These are phyloP conservation scores for Pseudoips prasinana DNA, from an alignment of 2,888 invertebrate species.

Conservation along the genomic window DNA sequence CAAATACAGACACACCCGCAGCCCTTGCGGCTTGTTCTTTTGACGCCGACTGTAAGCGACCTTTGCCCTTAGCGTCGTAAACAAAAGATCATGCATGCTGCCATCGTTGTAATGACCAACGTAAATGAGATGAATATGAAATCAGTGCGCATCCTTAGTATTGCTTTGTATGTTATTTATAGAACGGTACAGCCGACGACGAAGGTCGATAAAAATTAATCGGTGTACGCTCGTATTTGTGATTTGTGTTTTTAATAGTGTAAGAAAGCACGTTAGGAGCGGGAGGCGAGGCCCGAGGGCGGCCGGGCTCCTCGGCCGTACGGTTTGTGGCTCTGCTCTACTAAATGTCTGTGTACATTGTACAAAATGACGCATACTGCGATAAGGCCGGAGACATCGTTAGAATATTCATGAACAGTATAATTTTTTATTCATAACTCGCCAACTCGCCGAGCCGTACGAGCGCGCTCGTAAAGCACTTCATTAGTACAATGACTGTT, in stretches of 20 bases:
- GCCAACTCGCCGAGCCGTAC: slow-evolving; percentile 3
- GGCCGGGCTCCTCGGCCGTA: slow-evolving; percentile 7
- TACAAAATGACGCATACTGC: slow-evolving; percentile 15
- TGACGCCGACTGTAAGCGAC: too few species aligned
- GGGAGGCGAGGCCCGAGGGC: not conserved
- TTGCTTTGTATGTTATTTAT: slow-evolving; percentile 45
- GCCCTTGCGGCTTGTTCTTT: too few species aligned
- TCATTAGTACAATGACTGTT: slow-evolving; percentile 9
- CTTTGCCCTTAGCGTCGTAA: too few species aligned
- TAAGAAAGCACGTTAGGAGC: not conserved
- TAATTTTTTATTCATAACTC: slow-evolving; percentile 2
- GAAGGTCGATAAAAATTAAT: slow-evolving; percentile 29
- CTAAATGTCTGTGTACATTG: slow-evolving; percentile 14
- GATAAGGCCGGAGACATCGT: slow-evolving; percentile 11
- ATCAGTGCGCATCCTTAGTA: slow-evolving; percentile 37
- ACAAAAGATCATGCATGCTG: too few species aligned
- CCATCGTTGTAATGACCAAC: too few species aligned
- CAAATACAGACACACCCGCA: not conserved
- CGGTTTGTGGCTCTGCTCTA: slow-evolving; percentile 6
- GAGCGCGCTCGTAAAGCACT: slow-evolving; percentile 5
- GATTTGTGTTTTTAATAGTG: slow-evolving; percentile 6
- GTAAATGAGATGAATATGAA: slow-evolving; percentile 7
- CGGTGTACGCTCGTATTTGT: slow-evolving; percentile 18
- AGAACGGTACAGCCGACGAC: slow-evolving; percentile 33
- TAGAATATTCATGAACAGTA: slow-evolving; percentile 18